Conservation (phyloP, 2,113 vertebrate species). For the Indicator maculatus region DNA sequence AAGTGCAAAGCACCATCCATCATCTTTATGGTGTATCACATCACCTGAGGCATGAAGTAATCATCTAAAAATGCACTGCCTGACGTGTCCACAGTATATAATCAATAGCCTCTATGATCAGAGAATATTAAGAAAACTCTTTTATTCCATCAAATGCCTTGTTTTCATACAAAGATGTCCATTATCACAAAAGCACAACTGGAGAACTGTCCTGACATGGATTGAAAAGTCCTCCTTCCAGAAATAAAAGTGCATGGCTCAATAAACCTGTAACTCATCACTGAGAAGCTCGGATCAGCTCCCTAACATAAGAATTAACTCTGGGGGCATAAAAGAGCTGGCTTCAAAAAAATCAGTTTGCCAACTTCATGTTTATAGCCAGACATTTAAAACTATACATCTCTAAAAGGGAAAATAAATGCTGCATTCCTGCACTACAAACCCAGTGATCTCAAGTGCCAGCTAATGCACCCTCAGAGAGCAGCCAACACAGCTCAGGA, state of each 20-base stretch:
- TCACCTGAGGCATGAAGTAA: constrained; percentile 68
- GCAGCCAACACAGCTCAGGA: not conserved
- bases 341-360: not conserved
- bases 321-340: not conserved
- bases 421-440: not conserved
- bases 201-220: not conserved
- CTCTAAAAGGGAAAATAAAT: not conserved
- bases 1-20: constrained; percentile 48
- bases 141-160: not conserved
- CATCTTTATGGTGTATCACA: constrained; percentile 41
- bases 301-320: not conserved
- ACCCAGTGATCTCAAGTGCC: not conserved
- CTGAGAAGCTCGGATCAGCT: not conserved
- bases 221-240: not conserved
- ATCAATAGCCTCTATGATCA: not conserved
- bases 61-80: constrained; percentile 59
- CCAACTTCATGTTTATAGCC: not conserved
- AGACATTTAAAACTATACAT: not conserved
- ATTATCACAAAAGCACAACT: not conserved
- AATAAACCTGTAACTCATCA: not conserved
- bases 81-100: not conserved
- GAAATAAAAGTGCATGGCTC: not conserved
- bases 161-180: not conserved
- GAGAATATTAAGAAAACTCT: constrained; percentile 27
- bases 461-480: not conserved